Conservation (phyloP, 2,797 vertebrate genomes). For the Cuculus canorus region DNA sequence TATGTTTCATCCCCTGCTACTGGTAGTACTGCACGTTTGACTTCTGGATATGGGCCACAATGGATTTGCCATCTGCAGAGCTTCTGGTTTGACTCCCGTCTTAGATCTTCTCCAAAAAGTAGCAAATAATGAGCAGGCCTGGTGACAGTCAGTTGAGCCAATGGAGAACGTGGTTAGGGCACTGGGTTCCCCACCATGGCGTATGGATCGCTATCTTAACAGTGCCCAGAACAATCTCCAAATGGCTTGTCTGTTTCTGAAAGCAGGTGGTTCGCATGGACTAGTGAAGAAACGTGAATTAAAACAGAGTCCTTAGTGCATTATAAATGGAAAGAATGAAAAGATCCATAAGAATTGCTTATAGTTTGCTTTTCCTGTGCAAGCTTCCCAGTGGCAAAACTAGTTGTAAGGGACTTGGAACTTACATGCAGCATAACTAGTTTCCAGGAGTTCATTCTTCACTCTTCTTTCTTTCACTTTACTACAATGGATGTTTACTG, state of each 20-base stretch:
- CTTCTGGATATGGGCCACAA: neutral
- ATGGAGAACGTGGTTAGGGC: neutral
- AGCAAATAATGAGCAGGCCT: neutral
- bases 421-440: neutral
- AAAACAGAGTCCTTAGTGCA: neutral
- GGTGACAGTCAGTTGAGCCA: neutral
- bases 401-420: neutral
- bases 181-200: neutral
- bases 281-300: neutral
- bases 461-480: neutral
- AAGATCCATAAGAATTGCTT: neutral
- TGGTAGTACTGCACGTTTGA: neutral
- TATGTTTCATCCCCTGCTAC: neutral
- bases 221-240: neutral
- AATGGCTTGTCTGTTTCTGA: neutral
- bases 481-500: neutral
- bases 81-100: neutral
- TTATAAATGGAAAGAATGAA: neutral
- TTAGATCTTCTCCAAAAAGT: neutral
- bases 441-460: neutral
- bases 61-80: constrained; percentile 14
- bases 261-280: neutral
- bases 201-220: neutral
- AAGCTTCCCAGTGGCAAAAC: neutral
- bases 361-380: neutral